phyloP scores from a whole-genome alignment of 2,113 vertebrate species.

The Aviceda subcristata region DNA sequence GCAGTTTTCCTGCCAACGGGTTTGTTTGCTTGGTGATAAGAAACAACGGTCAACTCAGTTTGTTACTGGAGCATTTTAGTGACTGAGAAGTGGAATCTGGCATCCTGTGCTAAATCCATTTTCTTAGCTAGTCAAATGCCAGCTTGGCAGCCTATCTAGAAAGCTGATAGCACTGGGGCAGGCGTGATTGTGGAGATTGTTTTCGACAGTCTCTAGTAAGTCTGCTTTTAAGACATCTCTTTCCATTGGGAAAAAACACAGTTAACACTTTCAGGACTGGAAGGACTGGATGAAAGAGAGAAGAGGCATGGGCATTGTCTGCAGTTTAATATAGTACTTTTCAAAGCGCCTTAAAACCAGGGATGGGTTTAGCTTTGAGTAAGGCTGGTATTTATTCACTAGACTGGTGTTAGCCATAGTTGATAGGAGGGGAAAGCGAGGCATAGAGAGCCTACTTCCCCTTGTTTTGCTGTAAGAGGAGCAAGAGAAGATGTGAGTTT shows the following conservation, averaged over 20 bases:
- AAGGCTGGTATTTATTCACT: neutral
- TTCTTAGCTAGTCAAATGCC: conserved; percentile 36
- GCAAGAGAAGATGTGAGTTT: neutral
- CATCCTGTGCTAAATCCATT: conserved; percentile 9
- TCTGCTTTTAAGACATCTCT: neutral
- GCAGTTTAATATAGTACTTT: neutral
- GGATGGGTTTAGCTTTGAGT: neutral
- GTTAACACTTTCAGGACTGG: neutral
- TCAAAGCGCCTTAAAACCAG: neutral
- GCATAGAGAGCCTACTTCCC: neutral
- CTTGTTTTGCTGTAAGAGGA: neutral
- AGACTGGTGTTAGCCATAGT: neutral
- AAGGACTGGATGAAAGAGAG: neutral
- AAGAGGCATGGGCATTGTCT: neutral
- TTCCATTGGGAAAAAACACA: neutral
- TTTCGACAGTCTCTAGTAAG: neutral
- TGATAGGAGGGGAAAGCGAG: neutral
- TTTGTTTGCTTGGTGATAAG: conserved; percentile 52
- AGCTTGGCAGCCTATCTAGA: neutral
- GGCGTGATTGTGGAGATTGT: neutral
- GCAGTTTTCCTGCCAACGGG: conserved; percentile 2
- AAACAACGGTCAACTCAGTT: conserved; percentile 35
- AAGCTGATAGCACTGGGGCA: conserved; percentile 5
- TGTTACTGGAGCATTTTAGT: conserved; percentile 9
- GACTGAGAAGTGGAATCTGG: neutral